A percentile compares a stretch with the other conserved stretches of the same genome.
phyloP scores from a whole-genome alignment of 2,113 vertebrate genomes.

The Malurus elegans region DNA sequence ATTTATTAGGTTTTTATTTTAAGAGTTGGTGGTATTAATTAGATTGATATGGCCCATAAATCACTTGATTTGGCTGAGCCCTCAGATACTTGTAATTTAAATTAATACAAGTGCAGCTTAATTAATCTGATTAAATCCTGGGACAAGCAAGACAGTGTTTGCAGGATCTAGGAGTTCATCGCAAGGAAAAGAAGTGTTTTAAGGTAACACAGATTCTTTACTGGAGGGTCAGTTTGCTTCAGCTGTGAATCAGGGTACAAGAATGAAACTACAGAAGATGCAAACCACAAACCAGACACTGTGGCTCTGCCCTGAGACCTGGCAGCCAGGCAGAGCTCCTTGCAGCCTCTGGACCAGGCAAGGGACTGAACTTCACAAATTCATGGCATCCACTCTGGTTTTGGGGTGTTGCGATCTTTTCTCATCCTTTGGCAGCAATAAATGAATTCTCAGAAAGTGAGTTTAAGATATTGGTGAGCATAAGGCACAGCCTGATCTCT shows the following conservation, averaged over 20 bases:
- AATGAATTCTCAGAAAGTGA: neutral
- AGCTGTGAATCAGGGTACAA: neutral
- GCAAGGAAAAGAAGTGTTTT: neutral
- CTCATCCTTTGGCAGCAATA: neutral
- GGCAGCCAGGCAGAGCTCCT: neutral
- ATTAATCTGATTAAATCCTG: slow-evolving; percentile 63
- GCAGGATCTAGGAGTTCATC: neutral
- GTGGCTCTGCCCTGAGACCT: neutral
- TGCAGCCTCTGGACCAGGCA: accelerated
- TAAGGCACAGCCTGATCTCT: neutral
- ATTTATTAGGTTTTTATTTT: slow-evolving; percentile 65
- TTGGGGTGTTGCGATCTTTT: neutral
- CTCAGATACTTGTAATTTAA: slow-evolving; percentile 55
- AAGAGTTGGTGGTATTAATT: slow-evolving; percentile 63
- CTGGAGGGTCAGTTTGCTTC: neutral
- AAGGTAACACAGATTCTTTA: neutral
- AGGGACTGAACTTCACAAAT: neutral
- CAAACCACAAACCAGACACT: neutral
- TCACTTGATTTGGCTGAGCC: slow-evolving; percentile 57
- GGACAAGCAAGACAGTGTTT: neutral
- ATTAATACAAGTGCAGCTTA: slow-evolving; percentile 57
- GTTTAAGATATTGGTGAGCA: neutral
- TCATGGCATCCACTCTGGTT: neutral
- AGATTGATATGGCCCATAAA: slow-evolving; percentile 57
- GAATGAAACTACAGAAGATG: neutral